Percentiles rank a stretch among this genome's conserved stretches.
These are phyloP conservation scores for Ailurus styani DNA, from an alignment of 2,113 vertebrate species.

Conservation along the genomic window DNA sequence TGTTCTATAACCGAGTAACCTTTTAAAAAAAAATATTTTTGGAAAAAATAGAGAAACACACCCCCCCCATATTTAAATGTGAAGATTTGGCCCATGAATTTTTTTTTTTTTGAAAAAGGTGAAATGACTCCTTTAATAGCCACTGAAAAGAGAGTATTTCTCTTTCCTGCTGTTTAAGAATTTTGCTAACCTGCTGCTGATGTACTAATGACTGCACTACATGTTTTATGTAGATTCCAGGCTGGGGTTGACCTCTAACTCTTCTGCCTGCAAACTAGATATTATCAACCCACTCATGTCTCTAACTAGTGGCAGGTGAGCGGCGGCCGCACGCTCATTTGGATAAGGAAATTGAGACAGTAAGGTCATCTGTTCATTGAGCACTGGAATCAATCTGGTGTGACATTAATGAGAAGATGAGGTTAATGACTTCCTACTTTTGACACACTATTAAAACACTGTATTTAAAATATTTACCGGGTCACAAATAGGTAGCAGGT, in stretches of 20 bases:
- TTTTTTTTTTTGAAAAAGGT: neutral
- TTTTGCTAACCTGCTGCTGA: neutral
- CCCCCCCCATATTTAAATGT: neutral
- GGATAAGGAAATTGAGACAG: neutral
- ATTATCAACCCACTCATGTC: neutral
- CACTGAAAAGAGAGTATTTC: neutral
- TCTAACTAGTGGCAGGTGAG: neutral
- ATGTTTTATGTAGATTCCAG: neutral
- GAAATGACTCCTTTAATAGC: neutral
- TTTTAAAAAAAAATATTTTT: neutral
- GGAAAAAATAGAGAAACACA: neutral
- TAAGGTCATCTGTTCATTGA: neutral
- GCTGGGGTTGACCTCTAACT: neutral
- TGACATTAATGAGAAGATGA: fast-evolving
- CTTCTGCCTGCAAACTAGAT: neutral
- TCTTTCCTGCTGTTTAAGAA: neutral
- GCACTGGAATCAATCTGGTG: neutral
- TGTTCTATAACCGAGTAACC: neutral
- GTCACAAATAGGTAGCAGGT: neutral
- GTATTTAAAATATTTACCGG: neutral
- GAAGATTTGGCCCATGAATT: neutral
- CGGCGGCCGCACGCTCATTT: neutral
- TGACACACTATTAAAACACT: neutral
- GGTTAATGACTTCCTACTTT: neutral
- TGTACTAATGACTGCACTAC: neutral